Base-by-base conservation (phyloP, 2,113 vertebrate genomes). In the Rhinichthys klamathensis region DNA sequence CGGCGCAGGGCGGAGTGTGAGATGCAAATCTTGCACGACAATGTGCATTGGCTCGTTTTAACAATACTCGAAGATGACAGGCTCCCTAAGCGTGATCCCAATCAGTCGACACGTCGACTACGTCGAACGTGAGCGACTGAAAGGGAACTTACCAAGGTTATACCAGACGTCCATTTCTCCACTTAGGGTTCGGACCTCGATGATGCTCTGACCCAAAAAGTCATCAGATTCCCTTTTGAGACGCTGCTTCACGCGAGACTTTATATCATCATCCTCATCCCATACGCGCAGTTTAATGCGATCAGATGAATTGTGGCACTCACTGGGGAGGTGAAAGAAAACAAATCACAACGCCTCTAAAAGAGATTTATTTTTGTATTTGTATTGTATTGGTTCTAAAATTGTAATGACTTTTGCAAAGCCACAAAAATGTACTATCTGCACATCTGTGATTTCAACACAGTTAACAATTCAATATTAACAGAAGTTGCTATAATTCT, bases 91-190 rank as follows among this genome's bases (percentile, higher is more conserved):
- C n/a, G n/a, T n/a, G n/a, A n/a, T n/a, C n/a, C n/a, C n/a, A n/a
- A n/a, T n/a, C n/a, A n/a, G n/a, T n/a, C n/a, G n/a, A n/a, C n/a
- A n/a, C n/a, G n/a, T n/a, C n/a, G n/a, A n/a, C n/a, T n/a, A n/a
- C n/a, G n/a, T n/a, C n/a, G n/a, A n/a, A n/a, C n/a, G n/a, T n/a
- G n/a, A n/a, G n/a, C n/a, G n/a, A n/a, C n/a, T n/a, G n/a, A n/a
- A n/a, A n/a, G n/a, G n/a, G n/a, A 67, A 87, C 85, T 92, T 89
- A 99, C 98, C 98, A 25, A 99, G 94, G 91, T 98, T 99, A 95
- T 99, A 99, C 98, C 98, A 99, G 88, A 99, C 97, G 32, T 99
- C 98, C 98, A 99, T 99, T 93, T 99, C 98, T 67, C 98, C 98
- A 0, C 97, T 99, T 87, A 99, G 96, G 0, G 97, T 99, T 82